These are phyloP conservation scores for Anticlea derivata DNA, from an alignment of 2,888 invertebrate species.

Conservation along the genomic window DNA sequence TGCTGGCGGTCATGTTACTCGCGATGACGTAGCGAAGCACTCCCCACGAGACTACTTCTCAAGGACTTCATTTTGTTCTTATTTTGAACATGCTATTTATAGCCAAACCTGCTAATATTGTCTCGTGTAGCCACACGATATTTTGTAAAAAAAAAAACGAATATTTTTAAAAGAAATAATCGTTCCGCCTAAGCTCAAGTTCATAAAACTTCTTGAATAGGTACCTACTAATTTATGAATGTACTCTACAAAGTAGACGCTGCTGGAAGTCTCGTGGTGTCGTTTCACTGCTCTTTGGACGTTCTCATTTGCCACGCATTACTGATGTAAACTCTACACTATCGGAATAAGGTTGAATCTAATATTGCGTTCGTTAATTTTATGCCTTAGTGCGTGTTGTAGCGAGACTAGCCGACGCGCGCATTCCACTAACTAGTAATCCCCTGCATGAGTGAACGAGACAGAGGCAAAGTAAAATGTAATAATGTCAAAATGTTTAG, in stretches of 20 bases:
- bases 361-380: conserved; percentile 39
- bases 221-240: conserved; percentile 70
- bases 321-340: conserved; percentile 54
- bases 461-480: conserved; percentile 74
- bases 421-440: conserved; percentile 80
- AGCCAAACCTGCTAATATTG: conserved; percentile 21
- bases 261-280: conserved; percentile 73
- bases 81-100: conserved; percentile 59
- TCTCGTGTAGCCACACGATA: background rate
- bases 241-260: conserved; percentile 79
- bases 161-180: too few species aligned
- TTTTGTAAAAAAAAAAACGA: conserved; percentile 5
- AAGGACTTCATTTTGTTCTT: conserved; percentile 78
- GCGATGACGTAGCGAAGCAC: conserved; percentile 73
- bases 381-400: conserved; percentile 54
- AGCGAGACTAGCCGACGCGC: conserved; percentile 81
- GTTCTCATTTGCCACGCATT: conserved; percentile 21
- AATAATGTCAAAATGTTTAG: conserved; percentile 82
- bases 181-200: too few species aligned
- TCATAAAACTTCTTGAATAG: conserved; percentile 32
- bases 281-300: conserved; percentile 43
- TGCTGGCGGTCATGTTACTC: conserved; percentile 64
- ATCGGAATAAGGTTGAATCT: conserved; percentile 32
- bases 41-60: conserved; percentile 81
- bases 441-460: conserved; percentile 71